Evolutionary conservation across 2,113 vertebrate genomes (phyloP).

Genomic region (Eonycteris spelaea): DNA sequence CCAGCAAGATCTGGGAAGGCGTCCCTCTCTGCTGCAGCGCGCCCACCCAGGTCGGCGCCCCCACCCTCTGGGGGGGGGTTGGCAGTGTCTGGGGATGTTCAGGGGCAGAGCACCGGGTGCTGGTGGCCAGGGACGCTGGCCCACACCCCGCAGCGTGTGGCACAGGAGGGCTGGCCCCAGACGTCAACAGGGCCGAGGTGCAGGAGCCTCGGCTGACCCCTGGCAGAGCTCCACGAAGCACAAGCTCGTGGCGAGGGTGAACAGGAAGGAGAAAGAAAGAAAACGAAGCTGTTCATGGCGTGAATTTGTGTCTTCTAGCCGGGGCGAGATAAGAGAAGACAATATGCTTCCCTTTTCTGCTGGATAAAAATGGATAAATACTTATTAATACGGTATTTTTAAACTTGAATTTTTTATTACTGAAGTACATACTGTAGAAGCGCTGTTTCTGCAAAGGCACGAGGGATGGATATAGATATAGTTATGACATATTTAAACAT

Average conservation of each 20-base stretch:
- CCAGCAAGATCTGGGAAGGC: neutral
- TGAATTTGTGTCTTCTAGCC: neutral
- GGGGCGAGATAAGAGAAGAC: slow-evolving; percentile 29
- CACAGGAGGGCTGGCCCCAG: neutral
- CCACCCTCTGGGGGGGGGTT: accelerated
- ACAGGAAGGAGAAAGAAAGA: neutral
- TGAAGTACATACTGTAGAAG: neutral
- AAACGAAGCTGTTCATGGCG: neutral
- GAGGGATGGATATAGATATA: neutral
- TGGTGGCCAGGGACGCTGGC: accelerated
- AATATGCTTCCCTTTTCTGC: slow-evolving; percentile 18
- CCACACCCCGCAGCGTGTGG: accelerated
- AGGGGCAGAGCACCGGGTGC: too few relatives aligned
- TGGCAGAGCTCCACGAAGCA: neutral
- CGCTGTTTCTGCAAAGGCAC: neutral
- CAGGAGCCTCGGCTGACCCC: neutral
- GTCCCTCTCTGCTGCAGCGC: accelerated
- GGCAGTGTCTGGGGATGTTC: neutral
- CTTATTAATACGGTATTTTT: slow-evolving; percentile 52
- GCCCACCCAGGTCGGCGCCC: accelerated
- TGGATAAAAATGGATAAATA: slow-evolving; percentile 48
- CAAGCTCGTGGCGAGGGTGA: neutral
- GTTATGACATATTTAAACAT: slow-evolving; percentile 35
- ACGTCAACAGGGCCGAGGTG: accelerated
- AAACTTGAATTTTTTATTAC: neutral